A percentile compares a stretch with the other conserved stretches of the same genome.
phyloP scores from a whole-genome alignment of 2,113 vertebrate species.

The Oreochromis niloticus region DNA sequence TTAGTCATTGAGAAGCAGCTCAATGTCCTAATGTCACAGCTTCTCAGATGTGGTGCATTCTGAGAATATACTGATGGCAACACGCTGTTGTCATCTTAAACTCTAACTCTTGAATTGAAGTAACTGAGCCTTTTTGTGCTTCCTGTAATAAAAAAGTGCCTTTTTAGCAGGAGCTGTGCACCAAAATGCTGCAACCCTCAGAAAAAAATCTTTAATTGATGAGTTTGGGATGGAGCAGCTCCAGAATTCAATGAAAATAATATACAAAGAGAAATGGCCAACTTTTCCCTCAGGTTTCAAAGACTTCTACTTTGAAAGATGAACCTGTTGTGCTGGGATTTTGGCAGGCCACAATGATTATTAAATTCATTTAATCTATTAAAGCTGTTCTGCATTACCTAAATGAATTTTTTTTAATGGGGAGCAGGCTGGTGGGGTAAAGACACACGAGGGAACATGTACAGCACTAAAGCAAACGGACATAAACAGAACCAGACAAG shows the following conservation, averaged over 20 bases:
- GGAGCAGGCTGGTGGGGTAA: constrained; percentile 32
- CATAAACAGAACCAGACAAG: constrained; percentile 53
- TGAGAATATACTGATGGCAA: not conserved
- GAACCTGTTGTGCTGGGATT: constrained; percentile 47
- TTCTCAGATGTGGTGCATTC: not conserved
- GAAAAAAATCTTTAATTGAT: constrained; percentile 46
- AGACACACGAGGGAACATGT: constrained; percentile 30
- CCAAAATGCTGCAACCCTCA: not conserved
- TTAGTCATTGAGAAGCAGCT: constrained; percentile 1
- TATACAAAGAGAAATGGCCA: constrained; percentile 24
- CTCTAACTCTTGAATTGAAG: not conserved
- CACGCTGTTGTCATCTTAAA: not conserved
- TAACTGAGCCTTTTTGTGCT: not conserved
- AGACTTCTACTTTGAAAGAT: constrained; percentile 57
- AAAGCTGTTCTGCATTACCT: constrained; percentile 68
- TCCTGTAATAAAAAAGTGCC: not conserved
- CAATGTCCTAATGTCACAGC: not conserved
- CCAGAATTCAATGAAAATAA: constrained; percentile 42
- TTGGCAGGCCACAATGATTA: constrained; percentile 54
- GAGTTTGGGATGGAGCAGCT: constrained; percentile 18
- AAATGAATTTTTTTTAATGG: constrained; percentile 61
- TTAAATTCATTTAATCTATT: constrained; percentile 70
- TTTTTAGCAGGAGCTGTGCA: not conserved
- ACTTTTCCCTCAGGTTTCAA: constrained; percentile 24
- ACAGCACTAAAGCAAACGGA: constrained; percentile 35